Percentiles rank a stretch among this genome's conserved stretches.
Conservation (phyloP, 2,888 invertebrate genomes). For the Drosophila flavopinicola region DNA sequence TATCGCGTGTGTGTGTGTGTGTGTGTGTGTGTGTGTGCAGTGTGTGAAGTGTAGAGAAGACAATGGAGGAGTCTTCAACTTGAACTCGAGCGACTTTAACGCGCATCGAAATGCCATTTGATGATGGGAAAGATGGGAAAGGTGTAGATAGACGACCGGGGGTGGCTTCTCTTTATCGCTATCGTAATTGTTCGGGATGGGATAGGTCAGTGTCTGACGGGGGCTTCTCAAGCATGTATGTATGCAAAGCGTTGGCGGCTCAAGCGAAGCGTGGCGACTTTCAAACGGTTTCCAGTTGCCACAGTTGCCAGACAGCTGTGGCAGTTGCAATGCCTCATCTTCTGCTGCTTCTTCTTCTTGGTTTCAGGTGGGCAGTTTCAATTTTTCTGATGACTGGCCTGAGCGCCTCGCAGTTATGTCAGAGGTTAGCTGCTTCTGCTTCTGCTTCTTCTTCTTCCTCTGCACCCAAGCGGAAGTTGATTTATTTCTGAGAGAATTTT, state of each 20-base stretch:
- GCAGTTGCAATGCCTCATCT: constrained; percentile 40
- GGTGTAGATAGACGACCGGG: neutral
- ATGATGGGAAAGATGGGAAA: neutral
- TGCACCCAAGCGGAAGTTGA: constrained; percentile 82
- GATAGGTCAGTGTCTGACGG: constrained; percentile 67
- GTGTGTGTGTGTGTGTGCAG: constrained; percentile 30
- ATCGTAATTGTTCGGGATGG: constrained; percentile 52
- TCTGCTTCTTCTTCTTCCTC: constrained; percentile 34
- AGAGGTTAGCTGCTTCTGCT: constrained; percentile 28
- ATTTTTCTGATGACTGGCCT: constrained; percentile 61
- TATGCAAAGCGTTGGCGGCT: constrained; percentile 69
- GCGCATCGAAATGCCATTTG: constrained; percentile 60
- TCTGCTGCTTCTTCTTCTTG: no score
- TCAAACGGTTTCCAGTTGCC: constrained; percentile 51
- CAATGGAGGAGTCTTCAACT: constrained; percentile 60
- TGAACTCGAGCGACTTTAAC: constrained; percentile 57
- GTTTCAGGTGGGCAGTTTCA: constrained; percentile 66
- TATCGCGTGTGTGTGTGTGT: constrained; percentile 48
- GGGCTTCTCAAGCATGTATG: constrained; percentile 1
- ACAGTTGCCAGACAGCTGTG: constrained; percentile 12
- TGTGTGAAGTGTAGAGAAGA: constrained; percentile 55
- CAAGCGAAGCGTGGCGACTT: constrained; percentile 67
- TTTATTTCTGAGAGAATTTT: constrained; percentile 80
- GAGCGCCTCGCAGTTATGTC: constrained; percentile 74
- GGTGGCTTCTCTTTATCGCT: neutral